A percentile compares a stretch with the other conserved stretches of the same genome.
These are phyloP conservation scores for Aricia agestis DNA, from an alignment of 1,140 invertebrate genomes.

Conservation along the genomic window DNA sequence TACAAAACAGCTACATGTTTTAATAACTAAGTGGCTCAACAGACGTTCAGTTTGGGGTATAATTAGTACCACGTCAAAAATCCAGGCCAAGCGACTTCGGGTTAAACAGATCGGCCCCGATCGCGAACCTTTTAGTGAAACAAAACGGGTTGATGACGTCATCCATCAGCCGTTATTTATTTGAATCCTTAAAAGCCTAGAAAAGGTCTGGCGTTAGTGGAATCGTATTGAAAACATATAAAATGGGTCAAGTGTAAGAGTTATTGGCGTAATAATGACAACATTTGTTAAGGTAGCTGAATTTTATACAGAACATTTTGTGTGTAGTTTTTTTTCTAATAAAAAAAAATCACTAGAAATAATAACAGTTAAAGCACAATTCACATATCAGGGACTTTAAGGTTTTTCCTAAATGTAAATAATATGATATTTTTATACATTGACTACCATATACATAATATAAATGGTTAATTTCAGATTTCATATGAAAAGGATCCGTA, in stretches of 20 bases:
- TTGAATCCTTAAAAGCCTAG: neutral
- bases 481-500: too few relatives aligned
- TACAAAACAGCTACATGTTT: neutral
- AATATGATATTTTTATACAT: too few relatives aligned
- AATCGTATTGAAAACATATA: neutral
- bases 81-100: neutral
- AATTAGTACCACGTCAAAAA: neutral
- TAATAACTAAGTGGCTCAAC: neutral
- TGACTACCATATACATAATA: too few relatives aligned
- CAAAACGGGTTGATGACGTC: neutral
- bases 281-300: too few relatives aligned
- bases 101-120: neutral
- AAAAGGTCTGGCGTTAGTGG: neutral
- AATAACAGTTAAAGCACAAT: too few relatives aligned
- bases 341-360: too few relatives aligned
- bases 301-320: too few relatives aligned
- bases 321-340: too few relatives aligned
- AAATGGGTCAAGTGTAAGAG: neutral
- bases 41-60: neutral
- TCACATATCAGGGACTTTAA: too few relatives aligned
- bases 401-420: too few relatives aligned
- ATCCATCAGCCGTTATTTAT: slow-evolving; percentile 4
- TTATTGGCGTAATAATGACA: too few relatives aligned
- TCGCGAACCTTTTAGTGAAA: slow-evolving; percentile 4
- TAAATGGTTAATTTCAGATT: too few relatives aligned